Percentiles rank a stretch among this genome's conserved stretches.
Evolutionary conservation across 2,113 vertebrate genomes (phyloP).

Genomic region (Turdus rufiventris): DNA sequence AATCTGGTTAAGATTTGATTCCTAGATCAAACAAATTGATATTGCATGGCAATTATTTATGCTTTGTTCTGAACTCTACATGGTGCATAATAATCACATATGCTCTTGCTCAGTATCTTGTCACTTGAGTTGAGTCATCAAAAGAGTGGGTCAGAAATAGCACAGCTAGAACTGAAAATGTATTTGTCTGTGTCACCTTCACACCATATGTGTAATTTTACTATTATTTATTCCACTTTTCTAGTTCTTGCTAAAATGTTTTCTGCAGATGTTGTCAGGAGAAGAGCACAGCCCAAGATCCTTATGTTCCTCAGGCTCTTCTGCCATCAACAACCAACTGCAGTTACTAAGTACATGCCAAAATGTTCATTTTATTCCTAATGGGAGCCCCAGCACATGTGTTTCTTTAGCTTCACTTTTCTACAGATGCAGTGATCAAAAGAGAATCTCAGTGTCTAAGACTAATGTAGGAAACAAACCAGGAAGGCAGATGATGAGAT

Average conservation of each 20-base stretch:
- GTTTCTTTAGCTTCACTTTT: not conserved
- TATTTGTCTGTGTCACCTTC: not conserved
- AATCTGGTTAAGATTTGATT: not conserved
- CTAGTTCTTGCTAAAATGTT: not conserved
- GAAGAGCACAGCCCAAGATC: not conserved
- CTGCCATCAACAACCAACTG: not conserved
- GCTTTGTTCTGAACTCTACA: slow-evolving; percentile 25
- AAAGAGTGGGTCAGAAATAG: not conserved
- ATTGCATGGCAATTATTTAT: not conserved
- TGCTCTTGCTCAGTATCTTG: not conserved
- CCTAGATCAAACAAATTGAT: slow-evolving; percentile 6
- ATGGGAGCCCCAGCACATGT: not conserved
- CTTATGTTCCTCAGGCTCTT: not conserved
- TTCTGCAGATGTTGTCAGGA: not conserved
- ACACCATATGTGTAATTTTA: not conserved
- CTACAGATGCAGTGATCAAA: slow-evolving; percentile 21
- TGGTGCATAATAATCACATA: slow-evolving; percentile 1
- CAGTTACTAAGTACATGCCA: not conserved
- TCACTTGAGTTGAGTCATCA: not conserved
- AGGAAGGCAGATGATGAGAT: not conserved
- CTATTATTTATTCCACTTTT: not conserved
- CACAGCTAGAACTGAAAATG: not conserved
- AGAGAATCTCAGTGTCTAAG: not conserved
- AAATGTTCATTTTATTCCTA: not conserved
- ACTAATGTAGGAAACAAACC: not conserved